Base-by-base conservation (phyloP, 2,797 vertebrate species). In the Heterohyrax brucei region DNA sequence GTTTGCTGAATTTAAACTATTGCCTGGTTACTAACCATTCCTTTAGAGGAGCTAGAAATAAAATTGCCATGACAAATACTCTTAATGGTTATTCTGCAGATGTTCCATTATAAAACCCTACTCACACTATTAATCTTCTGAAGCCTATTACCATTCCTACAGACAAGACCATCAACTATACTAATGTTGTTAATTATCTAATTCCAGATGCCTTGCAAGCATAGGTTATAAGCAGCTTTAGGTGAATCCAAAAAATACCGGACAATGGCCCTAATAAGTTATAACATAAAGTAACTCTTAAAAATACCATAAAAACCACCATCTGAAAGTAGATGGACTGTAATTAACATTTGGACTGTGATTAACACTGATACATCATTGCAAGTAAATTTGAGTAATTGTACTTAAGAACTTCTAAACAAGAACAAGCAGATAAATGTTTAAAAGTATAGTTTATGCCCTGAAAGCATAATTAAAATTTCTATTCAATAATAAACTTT, bases 61-160 rank as follows among this genome's bases (percentile, higher is more conserved):
- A 96, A 97, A 97, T 97, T 95, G 96, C 21, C 76, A 89, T 95
- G 97, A 98, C 91, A 97, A 97, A 97, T 97, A 91, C 64, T 26
- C 93, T 95, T 98, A 98, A 96, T 91, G 95, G 95, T 82, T 96
- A 95, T 97, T 97, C 95, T 97, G 89, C 95, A 98, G 96, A 96
- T 98, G 95, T 95, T 96, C 84, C 87, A 95, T 97, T 97, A 97
- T 95, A 97, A 98, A 97, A 96, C 44, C 91, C 53, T 85, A 73
- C n/a, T 76, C 76, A 79, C 68, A 72, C 48, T 93, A 96, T 97
- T 97, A 96, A 96, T 98, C 93, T 95, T 97, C 80, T 75, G 72
- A 97, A 98, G 83, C 75, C 87, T 94, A 94, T 97, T 98, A 97
- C 85, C 48, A 82, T 78, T 97, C 64, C 53, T 97, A 93, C 87